Base-by-base conservation (phyloP, 2,888 invertebrate species). In the Polyploca ridens region DNA sequence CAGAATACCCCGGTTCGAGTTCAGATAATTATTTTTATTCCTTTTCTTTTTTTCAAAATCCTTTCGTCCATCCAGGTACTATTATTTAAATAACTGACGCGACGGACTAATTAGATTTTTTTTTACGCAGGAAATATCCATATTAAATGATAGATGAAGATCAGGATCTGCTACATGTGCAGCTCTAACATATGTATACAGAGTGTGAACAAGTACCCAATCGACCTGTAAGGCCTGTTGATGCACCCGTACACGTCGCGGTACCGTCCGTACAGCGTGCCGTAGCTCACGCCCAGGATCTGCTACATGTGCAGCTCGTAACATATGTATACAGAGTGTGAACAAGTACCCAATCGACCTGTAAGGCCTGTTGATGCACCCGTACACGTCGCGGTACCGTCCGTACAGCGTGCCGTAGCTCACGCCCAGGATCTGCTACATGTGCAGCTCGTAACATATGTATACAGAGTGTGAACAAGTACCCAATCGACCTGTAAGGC, bases 381-480 rank as follows among this genome's bases (percentile, higher is more conserved):
- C 98, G 84, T 97, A 98, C 16, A 97, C 98, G 89, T 98, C 98
- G 7, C 98, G 94, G 86, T 98, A 98, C 79, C 98, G 94, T 3
- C 98, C 98, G 86, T 98, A 98, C 8, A 98, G 94, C 0, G 98
- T 98, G 6, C 98, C 98, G 91, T 98, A 98, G 61, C 98, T 98
- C 27, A 27, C 27, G 27, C 27, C 27, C 27, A 27, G 27, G 27
- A 27, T 27, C 27, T 27, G 27, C 27, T 27, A 1, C 27, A 27
- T 27, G 1, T 27, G 27, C 27, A 27, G 27, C 27, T 27, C 27
- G n/a, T 27, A 19, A 19, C 27, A 16, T 58, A 58, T 58, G 13
- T 58, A 62, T 41, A 62, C 14, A 13, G 5, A 14, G 44, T 14
- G 14, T 6, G 14, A 3, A 44, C 14, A 14, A 14, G 44, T 58